Conservation (phyloP, 1,140 invertebrate genomes). For the Wiebesia pumilae region DNA sequence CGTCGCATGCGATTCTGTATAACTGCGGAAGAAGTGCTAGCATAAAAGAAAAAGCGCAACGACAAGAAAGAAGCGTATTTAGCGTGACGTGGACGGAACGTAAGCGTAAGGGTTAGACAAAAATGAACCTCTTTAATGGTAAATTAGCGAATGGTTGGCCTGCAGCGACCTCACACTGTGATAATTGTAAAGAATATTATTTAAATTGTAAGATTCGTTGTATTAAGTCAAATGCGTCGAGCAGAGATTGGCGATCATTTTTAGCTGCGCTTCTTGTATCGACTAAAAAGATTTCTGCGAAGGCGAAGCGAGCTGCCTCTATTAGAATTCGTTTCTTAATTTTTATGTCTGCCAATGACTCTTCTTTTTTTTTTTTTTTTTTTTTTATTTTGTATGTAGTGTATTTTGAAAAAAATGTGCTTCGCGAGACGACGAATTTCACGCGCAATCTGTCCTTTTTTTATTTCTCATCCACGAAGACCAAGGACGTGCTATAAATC, state of each 20-base stretch:
- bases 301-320: slow-evolving; percentile 34
- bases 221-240: slow-evolving; percentile 61
- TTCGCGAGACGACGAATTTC: slow-evolving; percentile 22
- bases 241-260: slow-evolving; percentile 52
- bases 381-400: slow-evolving; percentile 44
- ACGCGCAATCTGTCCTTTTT: neutral
- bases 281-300: slow-evolving; percentile 14
- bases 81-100: neutral
- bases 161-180: slow-evolving; percentile 75
- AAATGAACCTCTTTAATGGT: slow-evolving; percentile 51
- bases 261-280: slow-evolving; percentile 4
- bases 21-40: slow-evolving; percentile 44
- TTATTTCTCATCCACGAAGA: slow-evolving; percentile 5
- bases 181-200: slow-evolving; percentile 75
- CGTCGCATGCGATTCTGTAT: slow-evolving; percentile 53
- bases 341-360: slow-evolving; percentile 46
- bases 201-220: slow-evolving; percentile 70
- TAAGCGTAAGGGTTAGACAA: slow-evolving; percentile 7
- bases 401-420: slow-evolving; percentile 17
- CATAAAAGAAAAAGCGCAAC: slow-evolving; percentile 23
- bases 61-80: slow-evolving; percentile 27
- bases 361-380: slow-evolving; percentile 42
- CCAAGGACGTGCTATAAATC: slow-evolving; percentile 23
- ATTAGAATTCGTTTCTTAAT: slow-evolving; percentile 48
- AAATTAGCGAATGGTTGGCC: slow-evolving; percentile 61